These are phyloP conservation scores for Heliconius hermathena DNA, from an alignment of 1,140 invertebrate genomes.

Conservation along the genomic window DNA sequence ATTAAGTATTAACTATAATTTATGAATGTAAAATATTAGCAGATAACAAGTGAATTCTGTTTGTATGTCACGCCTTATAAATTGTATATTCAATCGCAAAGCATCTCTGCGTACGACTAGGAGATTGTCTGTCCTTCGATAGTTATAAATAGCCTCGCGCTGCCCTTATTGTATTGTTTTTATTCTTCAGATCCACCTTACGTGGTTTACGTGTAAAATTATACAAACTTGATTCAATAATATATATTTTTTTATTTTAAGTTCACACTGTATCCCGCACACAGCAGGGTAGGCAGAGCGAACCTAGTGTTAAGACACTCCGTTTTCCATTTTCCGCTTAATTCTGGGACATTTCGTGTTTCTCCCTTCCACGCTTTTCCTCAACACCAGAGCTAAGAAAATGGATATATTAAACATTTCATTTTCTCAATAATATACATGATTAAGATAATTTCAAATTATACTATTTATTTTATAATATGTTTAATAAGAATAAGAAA, in stretches of 20 bases:
- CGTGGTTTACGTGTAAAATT: conserved; percentile 23
- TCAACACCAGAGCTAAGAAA: no score
- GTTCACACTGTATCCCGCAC: no score
- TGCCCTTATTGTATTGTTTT: conserved; percentile 59
- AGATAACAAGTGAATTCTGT: background rate
- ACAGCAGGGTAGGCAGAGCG: no score
- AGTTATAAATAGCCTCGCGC: conserved; percentile 66
- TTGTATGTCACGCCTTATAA: conserved; percentile 29
- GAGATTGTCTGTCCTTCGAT: conserved; percentile 74
- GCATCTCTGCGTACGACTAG: conserved; percentile 35
- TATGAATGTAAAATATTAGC: background rate
- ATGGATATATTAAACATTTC: no score
- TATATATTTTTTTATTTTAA: no score
- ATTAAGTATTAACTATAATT: background rate
- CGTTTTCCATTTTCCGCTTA: no score
- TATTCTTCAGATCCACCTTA: conserved; percentile 50
- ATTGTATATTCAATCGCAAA: conserved; percentile 38
- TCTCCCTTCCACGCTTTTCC: no score
- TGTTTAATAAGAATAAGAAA: background rate
- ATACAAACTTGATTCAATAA: background rate
- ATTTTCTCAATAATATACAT: no score
- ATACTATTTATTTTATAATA: background rate
- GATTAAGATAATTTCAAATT: no score
- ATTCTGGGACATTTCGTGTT: no score
- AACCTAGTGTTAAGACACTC: no score